phyloP scores from a whole-genome alignment of 2,113 vertebrate genomes.

The Sander lucioperca region DNA sequence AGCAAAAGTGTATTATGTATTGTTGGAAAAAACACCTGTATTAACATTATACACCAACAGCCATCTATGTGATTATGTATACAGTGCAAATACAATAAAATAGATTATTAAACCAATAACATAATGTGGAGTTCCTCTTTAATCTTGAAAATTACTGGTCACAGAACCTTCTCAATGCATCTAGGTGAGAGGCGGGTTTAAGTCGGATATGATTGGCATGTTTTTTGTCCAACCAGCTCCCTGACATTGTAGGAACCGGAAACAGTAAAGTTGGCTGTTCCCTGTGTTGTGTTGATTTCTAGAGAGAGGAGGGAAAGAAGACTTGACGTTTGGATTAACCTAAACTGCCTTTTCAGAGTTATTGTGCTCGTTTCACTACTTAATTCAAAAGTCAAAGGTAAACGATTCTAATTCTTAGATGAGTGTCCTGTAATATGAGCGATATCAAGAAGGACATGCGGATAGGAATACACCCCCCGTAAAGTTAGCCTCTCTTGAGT shows the following conservation, averaged over 20 bases:
- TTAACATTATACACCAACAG: background rate
- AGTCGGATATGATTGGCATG: conserved; percentile 10
- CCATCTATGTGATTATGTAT: background rate
- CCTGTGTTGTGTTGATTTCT: conserved; percentile 78
- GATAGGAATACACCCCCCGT: conserved; percentile 46
- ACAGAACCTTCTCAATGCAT: conserved; percentile 16
- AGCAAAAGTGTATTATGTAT: background rate
- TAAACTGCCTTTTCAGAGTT: conserved; percentile 47
- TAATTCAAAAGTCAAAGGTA: conserved; percentile 76
- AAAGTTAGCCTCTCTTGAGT: conserved; percentile 67
- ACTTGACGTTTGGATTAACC: conserved; percentile 72
- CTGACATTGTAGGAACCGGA: conserved; percentile 61
- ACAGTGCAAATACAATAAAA: background rate
- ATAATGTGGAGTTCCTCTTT: background rate
- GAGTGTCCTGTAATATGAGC: conserved; percentile 15
- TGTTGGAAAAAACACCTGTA: background rate
- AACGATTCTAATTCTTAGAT: conserved; percentile 42
- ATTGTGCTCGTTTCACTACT: conserved; percentile 32
- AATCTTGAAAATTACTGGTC: background rate
- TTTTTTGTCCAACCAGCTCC: conserved; percentile 69
- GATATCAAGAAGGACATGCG: conserved; percentile 42
- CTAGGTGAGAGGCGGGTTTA: conserved; percentile 25
- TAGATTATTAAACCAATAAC: background rate
- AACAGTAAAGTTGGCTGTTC: conserved; percentile 28
- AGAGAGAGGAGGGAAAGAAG: conserved; percentile 70